Evolutionary conservation across 2,113 vertebrate genomes (phyloP).

Genomic region (Ictidomys tridecemlineatus): DNA sequence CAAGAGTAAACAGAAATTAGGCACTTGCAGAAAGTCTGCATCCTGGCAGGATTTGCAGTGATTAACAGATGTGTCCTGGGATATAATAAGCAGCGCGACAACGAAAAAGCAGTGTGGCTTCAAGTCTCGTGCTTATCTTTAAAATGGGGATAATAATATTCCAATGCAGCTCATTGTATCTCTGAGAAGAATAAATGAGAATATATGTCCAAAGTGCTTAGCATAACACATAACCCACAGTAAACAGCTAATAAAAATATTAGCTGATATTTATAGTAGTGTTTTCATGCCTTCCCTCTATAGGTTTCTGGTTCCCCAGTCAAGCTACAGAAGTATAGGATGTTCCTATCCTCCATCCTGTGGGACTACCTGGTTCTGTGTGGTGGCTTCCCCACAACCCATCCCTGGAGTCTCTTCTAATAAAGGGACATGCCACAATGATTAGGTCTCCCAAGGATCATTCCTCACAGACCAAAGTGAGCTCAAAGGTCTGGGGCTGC

Average conservation of each 20-base stretch:
- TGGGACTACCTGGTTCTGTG: neutral
- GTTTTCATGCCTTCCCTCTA: neutral
- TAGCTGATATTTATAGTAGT: neutral
- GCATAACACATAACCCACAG: neutral
- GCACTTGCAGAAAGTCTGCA: neutral
- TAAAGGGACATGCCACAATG: neutral
- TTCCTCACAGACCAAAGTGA: neutral
- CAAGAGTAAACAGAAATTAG: neutral
- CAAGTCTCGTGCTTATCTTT: neutral
- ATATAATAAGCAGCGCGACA: neutral
- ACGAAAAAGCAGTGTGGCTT: neutral
- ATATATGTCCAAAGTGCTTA: fast-evolving
- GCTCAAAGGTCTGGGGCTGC: neutral
- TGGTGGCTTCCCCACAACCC: neutral
- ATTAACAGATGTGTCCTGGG: neutral
- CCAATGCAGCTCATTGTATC: neutral
- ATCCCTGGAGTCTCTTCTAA: neutral
- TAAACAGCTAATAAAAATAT: no score
- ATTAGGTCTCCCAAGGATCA: neutral
- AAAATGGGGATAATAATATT: neutral
- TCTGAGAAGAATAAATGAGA: neutral
- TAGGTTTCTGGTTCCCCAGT: neutral
- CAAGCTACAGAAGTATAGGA: neutral
- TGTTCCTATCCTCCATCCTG: neutral
- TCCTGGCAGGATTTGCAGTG: neutral